phyloP scores from a whole-genome alignment of 2,113 vertebrate genomes.

The Pithys albifrons region DNA sequence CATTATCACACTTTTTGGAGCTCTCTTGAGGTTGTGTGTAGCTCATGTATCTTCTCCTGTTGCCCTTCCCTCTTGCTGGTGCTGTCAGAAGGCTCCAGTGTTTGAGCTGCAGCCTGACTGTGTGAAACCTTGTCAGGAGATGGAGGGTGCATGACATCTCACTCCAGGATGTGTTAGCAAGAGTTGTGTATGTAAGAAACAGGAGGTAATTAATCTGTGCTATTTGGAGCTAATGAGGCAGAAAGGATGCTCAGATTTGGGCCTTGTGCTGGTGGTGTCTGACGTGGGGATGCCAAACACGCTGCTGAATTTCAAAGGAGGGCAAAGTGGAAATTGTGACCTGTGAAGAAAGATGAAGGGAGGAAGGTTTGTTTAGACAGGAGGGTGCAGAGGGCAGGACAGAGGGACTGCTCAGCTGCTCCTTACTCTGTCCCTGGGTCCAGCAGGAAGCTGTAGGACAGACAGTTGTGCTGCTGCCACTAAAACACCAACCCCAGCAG shows the following conservation, averaged over 20 bases:
- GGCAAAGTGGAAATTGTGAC: neutral
- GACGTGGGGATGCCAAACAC: neutral
- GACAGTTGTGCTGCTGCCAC: neutral
- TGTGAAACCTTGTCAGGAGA: neutral
- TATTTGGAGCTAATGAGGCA: conserved; percentile 20
- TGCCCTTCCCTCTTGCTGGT: neutral
- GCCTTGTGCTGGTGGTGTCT: neutral
- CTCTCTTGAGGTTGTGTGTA: neutral
- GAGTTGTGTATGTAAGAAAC: neutral
- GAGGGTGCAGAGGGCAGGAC: neutral
- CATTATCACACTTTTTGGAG: neutral
- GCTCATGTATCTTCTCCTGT: neutral
- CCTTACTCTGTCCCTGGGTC: rapidly evolving
- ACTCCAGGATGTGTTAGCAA: neutral
- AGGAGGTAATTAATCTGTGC: conserved; percentile 24
- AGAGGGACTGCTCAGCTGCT: neutral
- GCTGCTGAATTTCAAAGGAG: neutral
- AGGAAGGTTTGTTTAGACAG: neutral
- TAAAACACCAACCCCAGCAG: too few relatives aligned
- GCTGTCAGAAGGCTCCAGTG: neutral
- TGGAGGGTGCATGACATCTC: neutral
- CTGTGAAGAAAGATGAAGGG: neutral
- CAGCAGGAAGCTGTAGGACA: neutral
- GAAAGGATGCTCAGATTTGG: neutral
- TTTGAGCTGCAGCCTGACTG: neutral